Evolutionary conservation across 1,140 invertebrate species (phyloP).

Genomic region (Aplysia californica): DNA sequence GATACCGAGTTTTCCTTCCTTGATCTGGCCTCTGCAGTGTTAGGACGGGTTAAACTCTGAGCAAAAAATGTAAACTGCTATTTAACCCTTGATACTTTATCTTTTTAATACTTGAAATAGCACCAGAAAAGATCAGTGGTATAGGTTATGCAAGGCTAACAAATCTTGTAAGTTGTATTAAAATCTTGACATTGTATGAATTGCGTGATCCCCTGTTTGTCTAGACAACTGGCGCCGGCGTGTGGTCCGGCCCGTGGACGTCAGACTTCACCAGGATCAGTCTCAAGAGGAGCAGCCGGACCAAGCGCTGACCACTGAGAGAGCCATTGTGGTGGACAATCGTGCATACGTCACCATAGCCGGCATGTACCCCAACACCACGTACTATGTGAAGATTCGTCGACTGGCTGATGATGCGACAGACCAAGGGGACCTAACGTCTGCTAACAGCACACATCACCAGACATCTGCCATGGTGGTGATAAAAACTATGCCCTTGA

Average conservation of each 20-base stretch:
- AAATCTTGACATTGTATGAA: too few species aligned
- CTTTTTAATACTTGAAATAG: too few species aligned
- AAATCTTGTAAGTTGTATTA: too few species aligned
- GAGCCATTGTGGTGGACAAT: constrained; percentile 26
- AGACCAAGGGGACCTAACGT: constrained; percentile 6
- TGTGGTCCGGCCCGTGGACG: constrained; percentile 11
- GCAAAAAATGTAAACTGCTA: too few species aligned
- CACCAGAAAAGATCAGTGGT: too few species aligned
- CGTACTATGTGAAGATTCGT: constrained; percentile 34
- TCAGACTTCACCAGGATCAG: not conserved
- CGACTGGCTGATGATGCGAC: constrained; percentile 1
- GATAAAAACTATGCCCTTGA: constrained; percentile 28
- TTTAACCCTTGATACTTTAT: too few species aligned
- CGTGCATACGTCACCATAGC: constrained; percentile 36
- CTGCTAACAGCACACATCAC: not conserved
- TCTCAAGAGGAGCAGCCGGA: not conserved
- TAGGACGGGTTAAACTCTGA: too few species aligned
- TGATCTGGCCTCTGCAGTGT: too few species aligned
- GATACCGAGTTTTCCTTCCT: too few species aligned
- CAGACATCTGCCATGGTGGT: constrained; percentile 6
- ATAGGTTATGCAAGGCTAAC: too few species aligned
- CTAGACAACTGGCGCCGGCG: constrained; percentile 5
- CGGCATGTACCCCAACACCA: constrained; percentile 33
- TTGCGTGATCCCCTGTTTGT: not conserved
- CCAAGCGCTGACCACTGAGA: constrained; percentile 22